Evolutionary conservation across 2,888 invertebrate species (phyloP).

Genomic region (Hemicrepidius hirtus): DNA sequence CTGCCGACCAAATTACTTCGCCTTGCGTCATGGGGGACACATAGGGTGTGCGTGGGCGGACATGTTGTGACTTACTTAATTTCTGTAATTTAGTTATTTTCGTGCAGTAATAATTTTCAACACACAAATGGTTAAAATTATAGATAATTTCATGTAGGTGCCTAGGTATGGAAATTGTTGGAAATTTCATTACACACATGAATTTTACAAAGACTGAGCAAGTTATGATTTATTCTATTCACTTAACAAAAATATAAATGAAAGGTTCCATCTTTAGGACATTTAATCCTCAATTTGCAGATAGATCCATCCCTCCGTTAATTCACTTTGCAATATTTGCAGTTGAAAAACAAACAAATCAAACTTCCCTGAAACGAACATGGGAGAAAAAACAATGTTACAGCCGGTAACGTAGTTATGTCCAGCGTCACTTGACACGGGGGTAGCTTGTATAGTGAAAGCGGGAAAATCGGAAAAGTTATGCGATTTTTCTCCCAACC

Average conservation of each 20-base stretch:
- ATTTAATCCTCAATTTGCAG: too few relatives aligned
- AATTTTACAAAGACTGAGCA: too few relatives aligned
- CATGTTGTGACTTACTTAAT: slow-evolving; percentile 70
- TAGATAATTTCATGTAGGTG: background rate
- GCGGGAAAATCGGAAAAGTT: slow-evolving; percentile 21
- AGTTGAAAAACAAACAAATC: slow-evolving; percentile 57
- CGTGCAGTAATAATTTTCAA: background rate
- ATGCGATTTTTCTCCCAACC: slow-evolving; percentile 36
- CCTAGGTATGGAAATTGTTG: too few relatives aligned
- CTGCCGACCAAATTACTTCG: slow-evolving; percentile 55
- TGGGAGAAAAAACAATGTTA: slow-evolving; percentile 54
- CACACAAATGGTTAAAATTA: slow-evolving; percentile 3
- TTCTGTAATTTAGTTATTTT: slow-evolving; percentile 63
- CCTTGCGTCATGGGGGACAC: slow-evolving; percentile 58
- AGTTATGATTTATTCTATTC: too few relatives aligned
- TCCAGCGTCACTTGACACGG: slow-evolving; percentile 45
- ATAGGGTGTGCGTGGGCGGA: slow-evolving; percentile 61
- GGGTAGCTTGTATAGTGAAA: slow-evolving; percentile 35
- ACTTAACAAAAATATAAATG: too few relatives aligned
- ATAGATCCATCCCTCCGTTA: background rate
- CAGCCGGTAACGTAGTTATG: slow-evolving; percentile 48
- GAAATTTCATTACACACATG: too few relatives aligned
- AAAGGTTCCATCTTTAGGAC: too few relatives aligned
- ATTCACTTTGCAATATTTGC: slow-evolving; percentile 44
- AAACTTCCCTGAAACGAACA: slow-evolving; percentile 51